Evolutionary conservation across 2,888 invertebrate genomes (phyloP).

Genomic region (Pseudeuparius sepicola): DNA sequence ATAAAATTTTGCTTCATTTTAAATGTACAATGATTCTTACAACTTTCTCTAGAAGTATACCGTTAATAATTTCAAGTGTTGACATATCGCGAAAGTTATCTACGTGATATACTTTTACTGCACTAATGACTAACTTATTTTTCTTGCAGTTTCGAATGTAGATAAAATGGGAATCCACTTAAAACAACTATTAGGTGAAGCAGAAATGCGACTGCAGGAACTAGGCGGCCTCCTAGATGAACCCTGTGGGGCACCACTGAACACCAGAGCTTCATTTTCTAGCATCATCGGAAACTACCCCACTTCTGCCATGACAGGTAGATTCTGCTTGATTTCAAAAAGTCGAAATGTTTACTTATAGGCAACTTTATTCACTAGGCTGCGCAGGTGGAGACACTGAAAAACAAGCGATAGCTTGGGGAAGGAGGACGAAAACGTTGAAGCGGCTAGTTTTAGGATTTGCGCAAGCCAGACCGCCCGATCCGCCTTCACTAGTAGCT

Average conservation of each 20-base stretch:
- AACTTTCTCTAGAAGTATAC: too few relatives aligned
- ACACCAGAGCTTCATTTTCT: constrained; percentile 46
- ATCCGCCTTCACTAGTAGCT: constrained; percentile 68
- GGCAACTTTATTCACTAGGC: constrained; percentile 38
- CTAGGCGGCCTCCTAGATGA: constrained; percentile 48
- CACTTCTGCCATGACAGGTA: constrained; percentile 38
- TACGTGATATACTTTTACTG: too few relatives aligned
- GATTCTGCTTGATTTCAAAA: too few relatives aligned
- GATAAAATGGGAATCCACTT: constrained; percentile 70
- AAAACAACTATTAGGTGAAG: constrained; percentile 66
- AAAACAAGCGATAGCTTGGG: constrained; percentile 82
- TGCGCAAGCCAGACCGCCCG: constrained; percentile 77
- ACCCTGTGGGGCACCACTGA: constrained; percentile 39
- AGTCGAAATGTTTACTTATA: too few relatives aligned
- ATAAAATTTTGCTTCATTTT: too few relatives aligned
- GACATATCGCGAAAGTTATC: too few relatives aligned
- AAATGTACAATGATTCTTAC: too few relatives aligned
- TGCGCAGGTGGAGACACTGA: constrained; percentile 67
- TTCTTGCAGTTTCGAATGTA: constrained; percentile 59
- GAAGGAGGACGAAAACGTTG: constrained; percentile 67
- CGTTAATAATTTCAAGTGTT: too few relatives aligned
- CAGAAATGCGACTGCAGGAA: constrained; percentile 75
- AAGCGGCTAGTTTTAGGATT: constrained; percentile 74
- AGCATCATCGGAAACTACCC: constrained; percentile 45
- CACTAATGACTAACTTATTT: too few relatives aligned